Conservation (phyloP, 2,888 invertebrate genomes). For the Nomada goodeniana region DNA sequence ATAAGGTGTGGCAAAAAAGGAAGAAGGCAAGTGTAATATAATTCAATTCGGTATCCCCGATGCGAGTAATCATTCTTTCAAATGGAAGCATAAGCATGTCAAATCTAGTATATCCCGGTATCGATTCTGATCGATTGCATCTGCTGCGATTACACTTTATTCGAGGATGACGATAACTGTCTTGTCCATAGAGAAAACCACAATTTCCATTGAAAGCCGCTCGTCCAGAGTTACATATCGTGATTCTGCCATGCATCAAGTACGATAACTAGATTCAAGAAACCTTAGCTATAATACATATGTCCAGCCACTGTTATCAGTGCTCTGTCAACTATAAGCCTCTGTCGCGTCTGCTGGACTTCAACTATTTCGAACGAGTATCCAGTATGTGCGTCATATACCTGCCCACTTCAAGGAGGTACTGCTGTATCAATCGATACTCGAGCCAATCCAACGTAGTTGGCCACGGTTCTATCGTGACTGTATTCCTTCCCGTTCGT, state of each 20-base stretch:
- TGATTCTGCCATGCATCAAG: neutral
- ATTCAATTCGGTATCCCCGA: too few relatives aligned
- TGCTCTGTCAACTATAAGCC: neutral
- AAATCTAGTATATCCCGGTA: too few relatives aligned
- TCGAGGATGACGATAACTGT: too few relatives aligned
- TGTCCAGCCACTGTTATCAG: neutral
- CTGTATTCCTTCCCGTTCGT: neutral
- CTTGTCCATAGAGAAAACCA: neutral
- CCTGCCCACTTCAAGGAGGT: neutral
- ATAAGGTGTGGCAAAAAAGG: too few relatives aligned
- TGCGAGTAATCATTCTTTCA: too few relatives aligned
- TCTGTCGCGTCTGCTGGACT: neutral
- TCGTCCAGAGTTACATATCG: neutral
- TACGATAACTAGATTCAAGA: neutral
- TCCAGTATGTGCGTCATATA: neutral
- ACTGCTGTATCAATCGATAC: conserved; percentile 36
- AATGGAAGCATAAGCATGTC: too few relatives aligned
- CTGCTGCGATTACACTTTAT: too few relatives aligned
- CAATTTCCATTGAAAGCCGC: neutral
- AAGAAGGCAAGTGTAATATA: too few relatives aligned
- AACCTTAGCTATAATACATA: neutral
- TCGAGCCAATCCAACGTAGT: conserved; percentile 12
- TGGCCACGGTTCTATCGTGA: conserved; percentile 11
- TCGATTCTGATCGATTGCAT: too few relatives aligned
- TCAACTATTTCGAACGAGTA: conserved; percentile 3